phyloP scores from a whole-genome alignment of 1,140 invertebrate genomes.

The Galendromus occidentalis region DNA sequence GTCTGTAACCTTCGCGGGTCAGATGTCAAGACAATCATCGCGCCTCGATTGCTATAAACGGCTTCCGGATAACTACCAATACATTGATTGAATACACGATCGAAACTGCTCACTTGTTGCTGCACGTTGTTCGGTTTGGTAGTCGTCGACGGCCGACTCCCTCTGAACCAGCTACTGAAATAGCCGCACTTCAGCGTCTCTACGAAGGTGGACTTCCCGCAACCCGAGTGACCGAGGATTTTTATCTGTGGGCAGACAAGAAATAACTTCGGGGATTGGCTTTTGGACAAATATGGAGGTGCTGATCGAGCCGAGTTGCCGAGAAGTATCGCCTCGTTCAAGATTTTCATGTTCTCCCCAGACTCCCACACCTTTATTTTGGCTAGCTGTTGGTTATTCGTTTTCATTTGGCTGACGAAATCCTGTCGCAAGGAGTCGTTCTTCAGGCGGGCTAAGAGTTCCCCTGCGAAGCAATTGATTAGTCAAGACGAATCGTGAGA shows the following conservation, averaged over 20 bases:
- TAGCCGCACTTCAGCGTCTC: conserved; percentile 47
- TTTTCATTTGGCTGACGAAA: conserved; percentile 47
- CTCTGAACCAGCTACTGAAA: conserved; percentile 41
- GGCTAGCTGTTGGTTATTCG: conserved; percentile 39
- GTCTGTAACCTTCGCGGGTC: no score
- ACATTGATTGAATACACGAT: no score
- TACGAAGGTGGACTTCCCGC: conserved; percentile 51
- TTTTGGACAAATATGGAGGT: no score
- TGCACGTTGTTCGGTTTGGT: not conserved
- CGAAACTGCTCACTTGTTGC: not conserved
- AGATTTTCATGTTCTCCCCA: no score
- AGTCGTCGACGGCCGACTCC: conserved; percentile 31
- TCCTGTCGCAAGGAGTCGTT: conserved; percentile 29
- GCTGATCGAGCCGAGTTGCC: no score
- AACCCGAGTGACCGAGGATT: conserved; percentile 50
- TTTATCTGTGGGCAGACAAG: conserved; percentile 27
- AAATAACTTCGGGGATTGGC: no score
- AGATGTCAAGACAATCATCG: no score
- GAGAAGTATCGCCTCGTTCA: no score
- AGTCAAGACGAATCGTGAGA: no score
- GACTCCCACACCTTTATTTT: conserved; percentile 44
- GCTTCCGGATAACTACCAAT: no score
- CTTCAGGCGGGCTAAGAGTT: not conserved
- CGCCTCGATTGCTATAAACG: no score
- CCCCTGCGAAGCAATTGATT: not conserved